Evolutionary conservation across 2,797 vertebrate species (phyloP), one percentile per base, ranked within the genome.

Genomic region (Clarias pachynema): DNA sequence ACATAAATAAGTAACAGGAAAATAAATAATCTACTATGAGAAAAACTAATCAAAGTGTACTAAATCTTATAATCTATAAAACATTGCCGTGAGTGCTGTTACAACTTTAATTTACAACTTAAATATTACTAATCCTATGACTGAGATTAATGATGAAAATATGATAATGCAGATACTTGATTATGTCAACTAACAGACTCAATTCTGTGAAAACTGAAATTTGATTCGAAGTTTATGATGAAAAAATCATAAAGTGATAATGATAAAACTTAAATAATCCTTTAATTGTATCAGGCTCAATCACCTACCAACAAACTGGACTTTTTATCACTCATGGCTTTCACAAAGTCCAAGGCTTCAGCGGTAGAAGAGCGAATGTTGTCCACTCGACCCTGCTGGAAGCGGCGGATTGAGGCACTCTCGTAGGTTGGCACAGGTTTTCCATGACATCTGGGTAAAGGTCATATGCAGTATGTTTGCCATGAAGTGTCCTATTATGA

Each of bases 301-400:
- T 86, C 86, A 92, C 95, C 87, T 94, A 99, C 98, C 10, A 89
- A 89, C 77, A 94, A 77, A 57, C 90, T 66, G 31, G 88, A 82
- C 87, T 92, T 93, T 86, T 92, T 95, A 73, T 96, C 96, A 70
- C 91, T 94, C 96, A 98, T 94, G n/a, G 96, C 94, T 92, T 91
- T 95, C 81, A 96, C 97, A 91, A 99, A 99, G 80, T 93, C 93
- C 90, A 97, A 88, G 0, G 96, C 97, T 92, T 98, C 96, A 0
- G 88, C 90, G 34, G 98, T 99, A 77, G 98, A 96, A 0, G 98
- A 99, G 79, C 98, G 95, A 69, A 99, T 99, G 87, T 99, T 99
- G 89, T 99, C 98, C 0, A 99, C 98, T 20, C 98, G 95, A 26
- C 98, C 98, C 22, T 97, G 94, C 20, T 92, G 95, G 90, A 99